A percentile compares a stretch with the other conserved stretches of the same genome.
Conservation (phyloP, 2,888 invertebrate genomes). For the Deroplatys truncata region DNA sequence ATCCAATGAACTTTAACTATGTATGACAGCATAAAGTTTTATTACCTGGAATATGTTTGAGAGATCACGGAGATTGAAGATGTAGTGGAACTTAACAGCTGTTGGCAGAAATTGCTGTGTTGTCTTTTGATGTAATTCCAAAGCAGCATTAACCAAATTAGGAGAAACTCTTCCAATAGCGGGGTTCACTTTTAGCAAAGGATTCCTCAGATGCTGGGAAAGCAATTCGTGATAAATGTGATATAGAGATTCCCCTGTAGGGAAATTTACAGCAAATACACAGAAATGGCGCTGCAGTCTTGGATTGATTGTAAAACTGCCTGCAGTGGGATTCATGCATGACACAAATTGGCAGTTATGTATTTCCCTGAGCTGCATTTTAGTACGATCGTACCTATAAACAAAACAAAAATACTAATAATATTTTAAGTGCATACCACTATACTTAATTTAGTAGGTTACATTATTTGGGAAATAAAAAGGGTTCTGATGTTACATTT, state of each 20-base stretch:
- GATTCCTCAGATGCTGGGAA: constrained; percentile 65
- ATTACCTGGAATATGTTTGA: constrained; percentile 88
- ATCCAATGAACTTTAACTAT: too few relatives aligned
- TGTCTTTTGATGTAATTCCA: constrained; percentile 73
- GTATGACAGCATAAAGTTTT: not conserved
- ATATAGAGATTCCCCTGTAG: constrained; percentile 71
- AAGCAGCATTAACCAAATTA: constrained; percentile 64
- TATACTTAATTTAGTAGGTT: not conserved
- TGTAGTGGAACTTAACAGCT: constrained; percentile 91
- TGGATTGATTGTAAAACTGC: constrained; percentile 90
- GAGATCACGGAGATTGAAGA: constrained; percentile 87
- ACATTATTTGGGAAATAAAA: not conserved
- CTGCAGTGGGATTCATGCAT: constrained; percentile 95
- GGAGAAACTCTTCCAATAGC: constrained; percentile 56
- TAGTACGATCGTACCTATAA: constrained; percentile 75
- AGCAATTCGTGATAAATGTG: constrained; percentile 82
- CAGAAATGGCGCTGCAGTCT: constrained; percentile 84
- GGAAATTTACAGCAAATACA: constrained; percentile 83
- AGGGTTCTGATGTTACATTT: too few relatives aligned
- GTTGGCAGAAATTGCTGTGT: constrained; percentile 80
- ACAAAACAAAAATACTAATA: not conserved
- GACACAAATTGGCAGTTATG: constrained; percentile 91
- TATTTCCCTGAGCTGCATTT: constrained; percentile 83
- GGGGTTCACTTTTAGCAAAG: constrained; percentile 62
- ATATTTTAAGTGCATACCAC: too few relatives aligned